These are phyloP conservation scores for Felis chaus DNA, from an alignment of 2,113 vertebrate genomes.

Conservation along the genomic window DNA sequence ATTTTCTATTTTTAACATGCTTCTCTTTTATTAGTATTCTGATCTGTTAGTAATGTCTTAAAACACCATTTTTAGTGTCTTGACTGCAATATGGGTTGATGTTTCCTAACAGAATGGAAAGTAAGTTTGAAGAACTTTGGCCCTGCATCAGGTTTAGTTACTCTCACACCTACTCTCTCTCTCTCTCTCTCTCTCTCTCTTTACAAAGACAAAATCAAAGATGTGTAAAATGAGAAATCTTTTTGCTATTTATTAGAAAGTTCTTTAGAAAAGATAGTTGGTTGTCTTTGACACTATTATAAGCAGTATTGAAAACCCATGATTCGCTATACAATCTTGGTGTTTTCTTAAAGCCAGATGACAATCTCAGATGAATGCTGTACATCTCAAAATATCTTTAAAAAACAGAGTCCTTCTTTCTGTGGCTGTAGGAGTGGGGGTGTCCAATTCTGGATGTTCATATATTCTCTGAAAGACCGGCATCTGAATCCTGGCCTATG, in stretches of 20 bases:
- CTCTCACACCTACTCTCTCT: neutral
- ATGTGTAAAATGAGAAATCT: conserved; percentile 49
- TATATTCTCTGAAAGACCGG: neutral
- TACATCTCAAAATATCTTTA: neutral
- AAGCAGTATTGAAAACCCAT: neutral
- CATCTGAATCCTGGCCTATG: neutral
- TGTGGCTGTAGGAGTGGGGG: neutral
- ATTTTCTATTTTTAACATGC: neutral
- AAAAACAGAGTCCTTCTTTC: neutral
- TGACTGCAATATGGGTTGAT: conserved; percentile 75
- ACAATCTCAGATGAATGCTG: neutral
- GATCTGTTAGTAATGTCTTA: conserved; percentile 60
- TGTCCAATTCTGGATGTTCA: accelerated
- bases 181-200: too few species aligned
- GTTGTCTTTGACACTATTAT: conserved; percentile 57
- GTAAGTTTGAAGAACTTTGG: conserved; percentile 77
- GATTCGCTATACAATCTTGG: neutral
- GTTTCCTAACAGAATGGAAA: conserved; percentile 72
- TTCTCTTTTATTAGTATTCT: conserved; percentile 67
- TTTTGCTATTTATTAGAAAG: conserved; percentile 75
- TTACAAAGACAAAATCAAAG: neutral
- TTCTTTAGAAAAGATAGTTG: conserved; percentile 72
- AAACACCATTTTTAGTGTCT: conserved; percentile 76
- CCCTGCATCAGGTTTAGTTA: conserved; percentile 70
- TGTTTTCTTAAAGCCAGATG: neutral